Conservation (phyloP, 2,797 vertebrate species). For the Melanotaenia trifasciata region DNA sequence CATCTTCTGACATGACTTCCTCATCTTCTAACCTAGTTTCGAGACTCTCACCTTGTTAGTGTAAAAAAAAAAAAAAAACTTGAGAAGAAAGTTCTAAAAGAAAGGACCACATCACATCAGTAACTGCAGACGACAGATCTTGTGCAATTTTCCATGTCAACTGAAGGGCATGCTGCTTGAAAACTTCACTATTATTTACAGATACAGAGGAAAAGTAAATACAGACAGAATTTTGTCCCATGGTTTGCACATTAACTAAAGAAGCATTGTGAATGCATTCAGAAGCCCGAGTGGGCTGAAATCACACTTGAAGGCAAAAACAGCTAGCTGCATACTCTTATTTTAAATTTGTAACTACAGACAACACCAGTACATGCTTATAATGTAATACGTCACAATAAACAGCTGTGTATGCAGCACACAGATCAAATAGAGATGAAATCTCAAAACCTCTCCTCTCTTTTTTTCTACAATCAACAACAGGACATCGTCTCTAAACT, state of each 20-base stretch:
- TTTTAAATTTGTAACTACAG: conserved; percentile 1
- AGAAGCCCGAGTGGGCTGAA: background rate
- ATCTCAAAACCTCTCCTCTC: conserved; percentile 32
- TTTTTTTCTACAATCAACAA: conserved; percentile 21
- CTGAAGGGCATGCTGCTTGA: conserved; percentile 13
- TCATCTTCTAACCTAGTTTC: conserved; percentile 47
- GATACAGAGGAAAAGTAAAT: conserved; percentile 1
- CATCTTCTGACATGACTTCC: conserved; percentile 7
- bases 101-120: conserved; percentile 32
- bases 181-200: conserved; percentile 16
- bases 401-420: background rate
- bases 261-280: background rate
- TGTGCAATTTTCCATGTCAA: conserved; percentile 31
- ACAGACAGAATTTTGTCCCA: conserved; percentile 13
- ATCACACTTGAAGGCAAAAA: background rate
- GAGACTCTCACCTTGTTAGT: conserved; percentile 39
- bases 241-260: background rate
- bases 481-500: conserved; percentile 43
- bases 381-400: conserved; percentile 5
- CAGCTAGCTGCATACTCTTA: background rate
- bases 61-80: background rate
- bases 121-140: conserved; percentile 35
- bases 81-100: conserved; percentile 15
- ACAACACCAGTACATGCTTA: background rate
- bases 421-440: conserved; percentile 25